Percentiles rank a stretch among this genome's conserved stretches.
These are phyloP conservation scores for Imbricaverruca yamaguchii DNA, from an alignment of 2,888 invertebrate genomes.

Conservation along the genomic window DNA sequence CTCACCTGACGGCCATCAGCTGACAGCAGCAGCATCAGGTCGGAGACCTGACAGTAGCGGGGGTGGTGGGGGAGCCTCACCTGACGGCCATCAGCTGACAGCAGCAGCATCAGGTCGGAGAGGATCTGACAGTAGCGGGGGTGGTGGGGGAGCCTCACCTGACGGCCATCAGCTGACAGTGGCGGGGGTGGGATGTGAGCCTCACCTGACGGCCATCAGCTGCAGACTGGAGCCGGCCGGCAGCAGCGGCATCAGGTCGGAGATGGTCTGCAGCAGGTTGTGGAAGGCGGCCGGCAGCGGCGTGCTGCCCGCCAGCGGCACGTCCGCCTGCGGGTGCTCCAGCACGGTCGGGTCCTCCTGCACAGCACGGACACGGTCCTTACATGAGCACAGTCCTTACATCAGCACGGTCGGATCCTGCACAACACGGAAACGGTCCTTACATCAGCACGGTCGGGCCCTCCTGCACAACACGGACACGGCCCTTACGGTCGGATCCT, in stretches of 20 bases:
- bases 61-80: not conserved
- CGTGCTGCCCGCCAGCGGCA: slow-evolving; percentile 61
- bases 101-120: slow-evolving; percentile 78
- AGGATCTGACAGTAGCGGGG: slow-evolving; percentile 51
- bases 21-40: no score
- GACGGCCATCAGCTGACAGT: slow-evolving; percentile 84
- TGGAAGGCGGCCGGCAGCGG: slow-evolving; percentile 46
- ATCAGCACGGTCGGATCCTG: slow-evolving; percentile 36
- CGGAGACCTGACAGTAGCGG: no score
- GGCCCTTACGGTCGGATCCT: slow-evolving; percentile 33
- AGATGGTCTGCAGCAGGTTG: slow-evolving; percentile 55
- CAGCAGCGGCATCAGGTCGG: slow-evolving; percentile 79
- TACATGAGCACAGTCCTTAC: no score
- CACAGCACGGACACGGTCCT: no score
- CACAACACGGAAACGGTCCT: no score
- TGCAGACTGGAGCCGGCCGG: slow-evolving; percentile 80
- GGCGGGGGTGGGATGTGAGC: no score
- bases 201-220: slow-evolving; percentile 65
- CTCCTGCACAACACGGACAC: slow-evolving; percentile 22
- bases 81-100: slow-evolving; percentile 83
- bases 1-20: no score
- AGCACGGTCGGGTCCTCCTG: slow-evolving; percentile 35
- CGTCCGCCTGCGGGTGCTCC: slow-evolving; percentile 72
- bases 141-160: not conserved
- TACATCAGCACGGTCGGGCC: slow-evolving; percentile 35